Base-by-base conservation (phyloP, 1,140 invertebrate species). In the Leptinotarsa defecta region DNA sequence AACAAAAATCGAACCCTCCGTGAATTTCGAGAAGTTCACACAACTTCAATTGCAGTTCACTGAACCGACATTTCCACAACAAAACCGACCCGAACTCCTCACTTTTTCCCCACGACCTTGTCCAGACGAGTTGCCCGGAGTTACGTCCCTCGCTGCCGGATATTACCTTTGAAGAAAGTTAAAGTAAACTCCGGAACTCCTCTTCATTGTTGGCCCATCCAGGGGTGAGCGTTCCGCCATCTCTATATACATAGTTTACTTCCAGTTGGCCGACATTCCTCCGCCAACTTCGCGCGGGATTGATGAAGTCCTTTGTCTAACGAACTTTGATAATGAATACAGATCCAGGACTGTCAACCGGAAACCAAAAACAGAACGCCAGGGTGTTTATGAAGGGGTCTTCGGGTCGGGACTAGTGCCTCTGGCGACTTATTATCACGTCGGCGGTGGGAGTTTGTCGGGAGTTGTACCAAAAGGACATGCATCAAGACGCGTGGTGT, bases 161-260 rank as follows among this genome's bases (percentile, higher is more conserved):
- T 67, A 67, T 67, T 67, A 67, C 64, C 64, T 67, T 34, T 67
- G 64, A 67, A 34, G 64, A 67, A 67, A 67, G 64, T 67, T 67
- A 20, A 24, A 67, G 64, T 24, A 67, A 67, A 67, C 64, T 67
- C 22, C 20, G 27, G 20, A 67, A 67, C 8, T 67, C 22, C 27
- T 67, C 20, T 67, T 67, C 20, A 67, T 67, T 34, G 64, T 67
- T 24, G 64, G 15, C 19, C 13, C 20, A 34, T 24, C 64, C 20
- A 24, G 20, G 13, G 64, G 64, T 67, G 64, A 67, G 20, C 22
- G 64, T 34, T 67, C n/a, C 13, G 27, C 64, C 64, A 22, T 67
- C 20, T 67, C 13, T 24, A 67, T 24, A 67, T 24, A 15, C 20
- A 24, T 22, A 67, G 64, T 67, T 67, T 24, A 67, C 64, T 67